A percentile compares a stretch with the other conserved stretches of the same genome.
These are phyloP conservation scores for Cynopterus sphinx DNA, from an alignment of 2,797 vertebrate species.

Conservation along the genomic window DNA sequence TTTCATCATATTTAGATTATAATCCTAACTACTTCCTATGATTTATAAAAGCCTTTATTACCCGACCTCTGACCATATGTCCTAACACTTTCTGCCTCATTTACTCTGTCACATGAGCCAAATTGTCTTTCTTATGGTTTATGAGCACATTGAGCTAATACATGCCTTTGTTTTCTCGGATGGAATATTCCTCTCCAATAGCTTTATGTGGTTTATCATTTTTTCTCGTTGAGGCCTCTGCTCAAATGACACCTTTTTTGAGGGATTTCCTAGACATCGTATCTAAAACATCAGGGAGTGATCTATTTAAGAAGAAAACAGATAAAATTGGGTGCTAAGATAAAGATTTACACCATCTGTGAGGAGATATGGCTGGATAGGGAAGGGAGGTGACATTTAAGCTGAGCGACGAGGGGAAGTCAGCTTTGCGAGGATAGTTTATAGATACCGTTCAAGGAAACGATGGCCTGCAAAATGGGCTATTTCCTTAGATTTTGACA, in stretches of 20 bases:
- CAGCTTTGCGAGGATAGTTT: neutral
- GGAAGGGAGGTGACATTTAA: neutral
- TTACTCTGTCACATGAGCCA: neutral
- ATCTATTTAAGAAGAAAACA: neutral
- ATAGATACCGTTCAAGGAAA: neutral
- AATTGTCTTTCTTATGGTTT: neutral
- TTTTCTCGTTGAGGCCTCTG: neutral
- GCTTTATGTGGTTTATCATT: neutral
- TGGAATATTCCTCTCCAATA: neutral
- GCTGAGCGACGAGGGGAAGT: neutral
- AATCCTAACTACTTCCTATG: neutral
- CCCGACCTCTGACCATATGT: neutral
- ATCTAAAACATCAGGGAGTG: neutral
- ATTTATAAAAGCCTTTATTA: neutral
- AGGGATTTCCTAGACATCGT: neutral
- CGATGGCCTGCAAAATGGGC: neutral
- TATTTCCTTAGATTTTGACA: neutral
- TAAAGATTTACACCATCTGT: neutral
- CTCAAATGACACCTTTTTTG: neutral
- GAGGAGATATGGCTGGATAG: neutral
- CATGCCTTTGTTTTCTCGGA: neutral
- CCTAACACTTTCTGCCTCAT: neutral
- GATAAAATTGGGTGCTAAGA: neutral
- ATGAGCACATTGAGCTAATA: too few relatives aligned
- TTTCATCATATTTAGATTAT: neutral